These are phyloP conservation scores for Cetonia aurata DNA, from an alignment of 2,888 invertebrate genomes.

Conservation along the genomic window DNA sequence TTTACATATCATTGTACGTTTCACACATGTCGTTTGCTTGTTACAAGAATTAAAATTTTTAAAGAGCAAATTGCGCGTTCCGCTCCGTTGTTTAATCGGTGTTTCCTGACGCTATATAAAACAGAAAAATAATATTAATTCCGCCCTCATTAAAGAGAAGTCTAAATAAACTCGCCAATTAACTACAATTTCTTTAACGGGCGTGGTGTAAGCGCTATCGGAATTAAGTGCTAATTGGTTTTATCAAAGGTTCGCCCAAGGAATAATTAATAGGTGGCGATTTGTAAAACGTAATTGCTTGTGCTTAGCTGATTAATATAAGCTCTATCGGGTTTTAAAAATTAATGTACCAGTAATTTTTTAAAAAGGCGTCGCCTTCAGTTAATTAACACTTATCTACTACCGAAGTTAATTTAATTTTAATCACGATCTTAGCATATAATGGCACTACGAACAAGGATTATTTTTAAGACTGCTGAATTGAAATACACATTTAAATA, in stretches of 20 bases:
- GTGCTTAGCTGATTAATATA: conserved; percentile 27
- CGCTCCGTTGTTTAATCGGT: conserved; percentile 35
- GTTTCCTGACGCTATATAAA: conserved; percentile 32
- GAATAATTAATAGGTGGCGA: conserved; percentile 26
- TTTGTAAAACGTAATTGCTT: conserved; percentile 29
- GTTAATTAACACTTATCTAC: conserved; percentile 12
- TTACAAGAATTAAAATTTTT: conserved; percentile 36
- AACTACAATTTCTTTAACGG: conserved; percentile 25
- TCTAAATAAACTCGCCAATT: conserved; percentile 14
- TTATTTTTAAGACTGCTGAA: too few species aligned
- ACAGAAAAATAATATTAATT: conserved; percentile 16
- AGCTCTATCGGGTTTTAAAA: conserved; percentile 25
- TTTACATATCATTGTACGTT: conserved; percentile 16
- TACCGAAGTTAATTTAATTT: too few species aligned
- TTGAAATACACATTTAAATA: too few species aligned
- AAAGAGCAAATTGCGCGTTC: conserved; percentile 25
- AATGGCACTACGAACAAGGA: too few species aligned
- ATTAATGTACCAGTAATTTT: conserved; percentile 26
- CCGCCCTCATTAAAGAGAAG: conserved; percentile 14
- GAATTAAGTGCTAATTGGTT: conserved; percentile 29
- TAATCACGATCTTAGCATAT: too few species aligned
- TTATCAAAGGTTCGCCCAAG: conserved; percentile 33
- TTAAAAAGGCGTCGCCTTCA: too few species aligned
- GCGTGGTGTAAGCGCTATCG: conserved; percentile 5
- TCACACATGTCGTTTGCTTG: neutral